Conservation (phyloP, 2,888 invertebrate genomes). For the Bombylius major region DNA sequence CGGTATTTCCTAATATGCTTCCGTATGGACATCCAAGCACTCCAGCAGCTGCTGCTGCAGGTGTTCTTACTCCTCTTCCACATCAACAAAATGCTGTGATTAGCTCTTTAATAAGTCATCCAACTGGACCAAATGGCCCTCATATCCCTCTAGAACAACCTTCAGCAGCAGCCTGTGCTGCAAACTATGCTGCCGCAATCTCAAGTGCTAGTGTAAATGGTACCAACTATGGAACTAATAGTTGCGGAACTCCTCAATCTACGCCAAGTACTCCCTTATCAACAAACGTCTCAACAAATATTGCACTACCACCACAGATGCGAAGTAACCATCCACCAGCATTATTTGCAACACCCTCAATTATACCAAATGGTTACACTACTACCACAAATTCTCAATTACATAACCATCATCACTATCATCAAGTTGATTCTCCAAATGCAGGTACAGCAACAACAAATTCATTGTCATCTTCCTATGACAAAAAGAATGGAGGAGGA, state of each 20-base stretch:
- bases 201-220: conserved; percentile 5
- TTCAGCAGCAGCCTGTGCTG: neutral
- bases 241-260: conserved; percentile 27
- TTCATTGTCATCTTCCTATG: conserved; percentile 3
- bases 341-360: conserved; percentile 34
- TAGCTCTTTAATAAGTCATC: conserved; percentile 21
- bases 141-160: conserved; percentile 9
- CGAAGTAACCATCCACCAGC: conserved; percentile 24
- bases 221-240: conserved; percentile 9
- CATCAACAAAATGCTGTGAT: conserved; percentile 31
- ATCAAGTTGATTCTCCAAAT: conserved; percentile 3
- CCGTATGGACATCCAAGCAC: conserved; percentile 25
- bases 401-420: conserved; percentile 4
- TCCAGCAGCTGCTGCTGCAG: conserved; percentile 18
- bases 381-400: conserved; percentile 19
- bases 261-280: conserved; percentile 35
- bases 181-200: neutral
- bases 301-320: conserved; percentile 19
- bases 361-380: conserved; percentile 19
- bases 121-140: conserved; percentile 13
- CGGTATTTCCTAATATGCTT: conserved; percentile 34
- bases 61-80: conserved; percentile 23
- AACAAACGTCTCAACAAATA: conserved; percentile 16
- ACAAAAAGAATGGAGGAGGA: conserved; percentile 1
- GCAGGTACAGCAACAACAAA: neutral